These are phyloP conservation scores for Eulemur coronatus DNA, from an alignment of 2,797 vertebrate genomes.

Conservation along the genomic window DNA sequence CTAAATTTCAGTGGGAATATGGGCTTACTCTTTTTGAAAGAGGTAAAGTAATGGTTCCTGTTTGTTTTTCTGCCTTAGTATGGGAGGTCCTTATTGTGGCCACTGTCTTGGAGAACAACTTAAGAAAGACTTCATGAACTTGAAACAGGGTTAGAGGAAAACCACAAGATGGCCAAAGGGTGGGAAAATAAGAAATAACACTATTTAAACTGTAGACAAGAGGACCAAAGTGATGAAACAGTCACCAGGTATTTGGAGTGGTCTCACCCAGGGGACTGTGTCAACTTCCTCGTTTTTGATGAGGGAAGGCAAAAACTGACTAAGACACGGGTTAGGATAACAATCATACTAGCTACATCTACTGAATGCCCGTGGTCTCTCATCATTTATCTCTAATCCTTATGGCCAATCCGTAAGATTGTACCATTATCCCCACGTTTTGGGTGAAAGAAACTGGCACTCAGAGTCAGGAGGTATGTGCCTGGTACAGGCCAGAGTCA, in stretches of 20 bases:
- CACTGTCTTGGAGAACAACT: conserved; percentile 33
- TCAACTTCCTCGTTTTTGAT: conserved; percentile 62
- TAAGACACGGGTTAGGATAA: neutral
- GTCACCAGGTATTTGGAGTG: conserved; percentile 26
- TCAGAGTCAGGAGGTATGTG: neutral
- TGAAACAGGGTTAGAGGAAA: conserved; percentile 54
- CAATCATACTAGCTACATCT: neutral
- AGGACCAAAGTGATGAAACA: conserved; percentile 18
- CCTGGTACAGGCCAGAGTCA: neutral
- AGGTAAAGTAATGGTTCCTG: neutral
- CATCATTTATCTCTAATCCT: neutral
- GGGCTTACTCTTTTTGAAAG: conserved; percentile 21
- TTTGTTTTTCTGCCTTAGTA: neutral
- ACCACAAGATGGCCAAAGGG: conserved; percentile 50
- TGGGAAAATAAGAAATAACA: conserved; percentile 55
- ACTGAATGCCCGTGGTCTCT: neutral
- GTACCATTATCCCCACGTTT: neutral
- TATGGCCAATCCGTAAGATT: neutral
- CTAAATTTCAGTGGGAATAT: neutral
- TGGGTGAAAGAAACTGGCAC: neutral
- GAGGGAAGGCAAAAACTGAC: neutral
- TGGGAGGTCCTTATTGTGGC: neutral
- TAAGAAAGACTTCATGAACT: conserved; percentile 31
- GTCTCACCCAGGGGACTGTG: neutral
- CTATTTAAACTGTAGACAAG: conserved; percentile 35